These are phyloP conservation scores for Callithrix jacchus DNA, from an alignment of 2,113 vertebrate genomes.

Conservation along the genomic window DNA sequence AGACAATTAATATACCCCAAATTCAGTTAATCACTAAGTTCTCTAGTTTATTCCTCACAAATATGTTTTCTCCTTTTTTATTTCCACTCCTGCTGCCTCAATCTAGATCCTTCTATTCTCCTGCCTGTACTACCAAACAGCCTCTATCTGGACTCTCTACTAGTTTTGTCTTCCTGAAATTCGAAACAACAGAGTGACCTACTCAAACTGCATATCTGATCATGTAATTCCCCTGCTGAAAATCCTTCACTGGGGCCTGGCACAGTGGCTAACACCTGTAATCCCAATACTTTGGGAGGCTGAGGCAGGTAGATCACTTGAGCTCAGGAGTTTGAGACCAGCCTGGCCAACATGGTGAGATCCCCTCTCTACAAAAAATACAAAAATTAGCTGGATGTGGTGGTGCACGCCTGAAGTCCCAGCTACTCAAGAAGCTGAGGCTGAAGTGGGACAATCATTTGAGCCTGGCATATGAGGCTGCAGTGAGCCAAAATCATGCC, in stretches of 20 bases:
- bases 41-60: neutral
- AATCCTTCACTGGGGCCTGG: neutral
- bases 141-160: neutral
- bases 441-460: too few species aligned
- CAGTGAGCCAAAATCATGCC: too few species aligned
- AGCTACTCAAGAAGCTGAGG: too few species aligned
- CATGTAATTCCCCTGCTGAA: neutral
- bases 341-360: too few species aligned
- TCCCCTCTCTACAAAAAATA: too few species aligned
- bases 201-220: neutral
- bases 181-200: neutral
- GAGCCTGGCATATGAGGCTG: too few species aligned
- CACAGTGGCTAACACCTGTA: too few species aligned
- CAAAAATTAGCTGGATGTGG: too few species aligned
- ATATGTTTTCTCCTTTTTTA: neutral
- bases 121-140: neutral
- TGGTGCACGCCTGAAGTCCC: too few species aligned
- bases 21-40: neutral
- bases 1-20: neutral
- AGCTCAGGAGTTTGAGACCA: too few species aligned
- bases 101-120: neutral
- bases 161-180: constrained; percentile 21
- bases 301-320: too few species aligned
- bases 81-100: neutral
- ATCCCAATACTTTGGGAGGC: too few species aligned